A percentile compares a stretch with the other conserved stretches of the same genome.
phyloP scores from a whole-genome alignment of 2,888 invertebrate genomes.

The Thelaira solivaga region DNA sequence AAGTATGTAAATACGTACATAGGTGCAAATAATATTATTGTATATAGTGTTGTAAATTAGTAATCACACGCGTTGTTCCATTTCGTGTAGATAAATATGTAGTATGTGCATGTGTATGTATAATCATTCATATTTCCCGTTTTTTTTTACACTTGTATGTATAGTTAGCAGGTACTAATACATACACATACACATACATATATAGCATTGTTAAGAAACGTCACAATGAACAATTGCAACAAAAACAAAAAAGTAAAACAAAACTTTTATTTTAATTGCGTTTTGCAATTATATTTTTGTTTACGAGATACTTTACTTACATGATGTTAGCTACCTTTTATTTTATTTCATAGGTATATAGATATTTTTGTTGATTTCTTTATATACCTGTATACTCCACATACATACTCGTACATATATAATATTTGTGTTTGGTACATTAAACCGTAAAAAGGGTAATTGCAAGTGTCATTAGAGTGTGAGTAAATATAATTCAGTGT shows the following conservation, averaged over 20 bases:
- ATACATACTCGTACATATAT: too few relatives aligned
- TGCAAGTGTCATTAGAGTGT: constrained; percentile 29
- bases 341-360: background rate
- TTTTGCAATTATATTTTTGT: constrained; percentile 12
- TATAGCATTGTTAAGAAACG: constrained; percentile 27
- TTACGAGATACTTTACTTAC: too few relatives aligned
- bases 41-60: too few relatives aligned
- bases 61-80: too few relatives aligned
- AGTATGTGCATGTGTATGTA: background rate
- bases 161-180: constrained; percentile 10
- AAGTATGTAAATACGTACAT: too few relatives aligned
- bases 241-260: background rate
- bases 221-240: constrained; percentile 34
- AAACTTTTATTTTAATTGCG: constrained; percentile 31
- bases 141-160: constrained; percentile 22
- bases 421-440: too few relatives aligned
- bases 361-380: background rate
- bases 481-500: background rate
- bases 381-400: too few relatives aligned
- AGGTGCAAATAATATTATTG: too few relatives aligned
- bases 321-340: background rate
- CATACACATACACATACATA: too few relatives aligned
- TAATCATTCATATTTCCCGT: constrained; percentile 46
- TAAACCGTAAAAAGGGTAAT: constrained; percentile 10
- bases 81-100: background rate